Conservation (phyloP, 2,113 vertebrate species). For the Urocitellus parryii region DNA sequence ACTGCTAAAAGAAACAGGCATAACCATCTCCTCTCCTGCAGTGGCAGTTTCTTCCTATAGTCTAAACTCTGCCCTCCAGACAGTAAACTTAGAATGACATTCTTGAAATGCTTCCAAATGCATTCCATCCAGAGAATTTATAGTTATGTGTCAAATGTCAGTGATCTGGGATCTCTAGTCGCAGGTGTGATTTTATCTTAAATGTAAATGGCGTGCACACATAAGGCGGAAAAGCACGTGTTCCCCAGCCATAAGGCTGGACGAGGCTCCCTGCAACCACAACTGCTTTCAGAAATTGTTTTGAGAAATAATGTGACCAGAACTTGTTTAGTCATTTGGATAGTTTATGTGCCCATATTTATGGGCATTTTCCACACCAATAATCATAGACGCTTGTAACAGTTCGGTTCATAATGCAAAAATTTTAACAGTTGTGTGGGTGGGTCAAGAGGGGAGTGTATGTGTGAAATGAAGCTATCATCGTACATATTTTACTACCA, state of each 20-base stretch:
- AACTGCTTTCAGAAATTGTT: constrained; percentile 44
- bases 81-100: constrained; percentile 65
- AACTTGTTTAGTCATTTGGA: constrained; percentile 60
- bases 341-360: constrained; percentile 57
- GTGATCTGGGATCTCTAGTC: constrained; percentile 37
- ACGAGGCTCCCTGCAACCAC: background rate
- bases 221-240: background rate
- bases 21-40: background rate
- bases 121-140: constrained; percentile 68
- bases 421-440: constrained; percentile 81
- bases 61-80: constrained; percentile 54
- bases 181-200: constrained; percentile 46
- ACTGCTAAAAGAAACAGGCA: background rate
- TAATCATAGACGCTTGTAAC: constrained; percentile 67
- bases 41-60: background rate
- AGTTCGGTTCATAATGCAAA: constrained; percentile 66
- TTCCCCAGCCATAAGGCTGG: background rate
- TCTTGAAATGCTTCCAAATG: constrained; percentile 73
- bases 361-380: constrained; percentile 73
- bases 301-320: constrained; percentile 57
- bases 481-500: constrained; percentile 77
- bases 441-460: constrained; percentile 77
- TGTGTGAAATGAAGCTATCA: constrained; percentile 73
- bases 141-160: constrained; percentile 74
- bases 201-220: background rate